Base-by-base conservation (phyloP, 1,140 invertebrate genomes). In the Homarus americanus region DNA sequence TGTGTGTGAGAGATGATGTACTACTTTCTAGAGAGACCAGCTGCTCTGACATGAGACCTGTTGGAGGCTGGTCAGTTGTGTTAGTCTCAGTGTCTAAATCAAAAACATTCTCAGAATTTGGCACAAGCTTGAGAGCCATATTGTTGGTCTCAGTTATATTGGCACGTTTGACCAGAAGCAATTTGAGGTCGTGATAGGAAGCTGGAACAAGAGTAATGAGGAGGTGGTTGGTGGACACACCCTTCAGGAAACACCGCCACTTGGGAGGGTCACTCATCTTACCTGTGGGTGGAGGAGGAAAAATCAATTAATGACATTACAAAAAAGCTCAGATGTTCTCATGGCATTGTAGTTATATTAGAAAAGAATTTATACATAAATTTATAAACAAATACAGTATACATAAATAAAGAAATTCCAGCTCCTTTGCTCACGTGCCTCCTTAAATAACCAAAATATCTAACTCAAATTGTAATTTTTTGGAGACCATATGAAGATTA, bases 231-330 rank as follows among this genome's bases (percentile, higher is more conserved):
- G 94, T 93, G 32, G 95, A 96, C 24, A 96, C 94, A 28, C 95
- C 95, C 94, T 96, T 97, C 7, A 97, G 94, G 93, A 96, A 97
- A 93, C 97, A 97, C 82, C 95, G 95, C 97, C 97, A 97, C 90
- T 94, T 94, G 24, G 95, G 93, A 28, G 89, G 89, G 38, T 91
- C 85, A 80, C 87, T 58, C 58, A 44, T 82, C 78, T 84, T 76
- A 73, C 63, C 91, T 92, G 84, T 58, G 38, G 40, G n/a, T n/a
- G n/a, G n/a, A n/a, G n/a, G n/a, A n/a, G n/a, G n/a, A n/a, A n/a
- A n/a, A n/a, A n/a, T n/a, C n/a, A n/a, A n/a, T n/a, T n/a, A n/a
- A n/a, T n/a, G n/a, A n/a, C n/a, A n/a, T n/a, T n/a, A n/a, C n/a
- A n/a, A n/a, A n/a, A n/a, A n/a, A n/a, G n/a, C n/a, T n/a, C n/a